Conservation (phyloP, 2,113 vertebrate genomes). For the Cichladusa arquata region DNA sequence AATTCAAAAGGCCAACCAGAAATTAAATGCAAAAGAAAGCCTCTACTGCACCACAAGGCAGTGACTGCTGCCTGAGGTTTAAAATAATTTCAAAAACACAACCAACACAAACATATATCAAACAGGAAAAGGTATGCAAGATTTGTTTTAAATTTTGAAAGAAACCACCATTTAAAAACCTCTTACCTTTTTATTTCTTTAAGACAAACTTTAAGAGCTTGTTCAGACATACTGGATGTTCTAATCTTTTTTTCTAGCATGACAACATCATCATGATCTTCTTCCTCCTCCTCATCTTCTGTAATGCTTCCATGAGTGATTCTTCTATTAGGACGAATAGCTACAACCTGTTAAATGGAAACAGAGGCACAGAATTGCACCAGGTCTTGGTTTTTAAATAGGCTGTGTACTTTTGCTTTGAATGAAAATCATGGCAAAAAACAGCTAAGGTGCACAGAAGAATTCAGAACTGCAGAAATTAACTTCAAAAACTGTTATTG, state of each 20-base stretch:
- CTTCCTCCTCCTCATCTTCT: conserved; percentile 87
- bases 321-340: conserved; percentile 81
- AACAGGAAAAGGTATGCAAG: not conserved
- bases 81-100: not conserved
- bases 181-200: conserved; percentile 93
- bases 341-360: conserved; percentile 73
- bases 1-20: not conserved
- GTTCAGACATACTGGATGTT: conserved; percentile 88
- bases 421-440: not conserved
- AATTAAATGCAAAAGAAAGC: not conserved
- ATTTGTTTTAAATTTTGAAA: not conserved
- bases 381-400: not conserved
- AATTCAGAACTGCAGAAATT: not conserved
- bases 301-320: conserved; percentile 73
- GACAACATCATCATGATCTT: conserved; percentile 87
- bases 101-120: not conserved
- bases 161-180: not conserved
- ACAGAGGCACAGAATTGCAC: not conserved
- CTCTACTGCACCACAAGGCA: not conserved
- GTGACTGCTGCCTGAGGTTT: not conserved
- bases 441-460: not conserved
- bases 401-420: not conserved
- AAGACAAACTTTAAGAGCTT: conserved; percentile 88
- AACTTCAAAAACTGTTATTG: not conserved
- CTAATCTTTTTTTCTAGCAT: conserved; percentile 88